A percentile compares a stretch with the other conserved stretches of the same genome.
Conservation (phyloP, 2,113 vertebrate species). For the Pangasianodon gigas region DNA sequence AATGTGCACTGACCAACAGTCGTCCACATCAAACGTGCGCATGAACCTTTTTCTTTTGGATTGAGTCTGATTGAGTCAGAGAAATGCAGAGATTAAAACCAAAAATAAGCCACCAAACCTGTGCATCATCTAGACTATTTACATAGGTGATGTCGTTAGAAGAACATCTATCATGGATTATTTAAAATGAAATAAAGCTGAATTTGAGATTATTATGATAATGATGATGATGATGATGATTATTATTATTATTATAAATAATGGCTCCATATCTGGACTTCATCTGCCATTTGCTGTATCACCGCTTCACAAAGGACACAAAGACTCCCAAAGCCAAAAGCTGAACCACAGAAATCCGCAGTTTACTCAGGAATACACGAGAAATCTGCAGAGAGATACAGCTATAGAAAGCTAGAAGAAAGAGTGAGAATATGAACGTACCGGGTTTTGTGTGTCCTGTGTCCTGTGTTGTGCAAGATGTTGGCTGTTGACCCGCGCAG, state of each 20-base stretch:
- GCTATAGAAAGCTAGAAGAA: slow-evolving; percentile 9
- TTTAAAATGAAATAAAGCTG: background rate
- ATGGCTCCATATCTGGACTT: background rate
- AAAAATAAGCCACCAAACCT: background rate
- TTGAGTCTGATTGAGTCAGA: background rate
- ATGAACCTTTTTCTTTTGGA: background rate
- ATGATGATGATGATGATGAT: background rate
- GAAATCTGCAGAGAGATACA: background rate
- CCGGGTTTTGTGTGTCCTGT: background rate
- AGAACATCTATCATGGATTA: background rate
- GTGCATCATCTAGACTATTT: background rate
- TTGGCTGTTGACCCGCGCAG: slow-evolving; percentile 62
- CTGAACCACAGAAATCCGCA: background rate
- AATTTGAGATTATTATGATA: background rate
- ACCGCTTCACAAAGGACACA: slow-evolving; percentile 27
- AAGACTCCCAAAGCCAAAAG: background rate
- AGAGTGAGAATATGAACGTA: slow-evolving; percentile 33
- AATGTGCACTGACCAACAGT: background rate
- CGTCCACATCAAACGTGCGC: background rate
- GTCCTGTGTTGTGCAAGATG: slow-evolving; percentile 40
- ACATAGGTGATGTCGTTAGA: background rate
- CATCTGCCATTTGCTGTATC: slow-evolving; percentile 11
- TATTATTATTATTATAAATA: background rate
- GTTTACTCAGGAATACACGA: background rate
- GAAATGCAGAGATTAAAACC: background rate